These are phyloP conservation scores for Cnemophilus loriae DNA, from an alignment of 2,113 vertebrate species.

Conservation along the genomic window DNA sequence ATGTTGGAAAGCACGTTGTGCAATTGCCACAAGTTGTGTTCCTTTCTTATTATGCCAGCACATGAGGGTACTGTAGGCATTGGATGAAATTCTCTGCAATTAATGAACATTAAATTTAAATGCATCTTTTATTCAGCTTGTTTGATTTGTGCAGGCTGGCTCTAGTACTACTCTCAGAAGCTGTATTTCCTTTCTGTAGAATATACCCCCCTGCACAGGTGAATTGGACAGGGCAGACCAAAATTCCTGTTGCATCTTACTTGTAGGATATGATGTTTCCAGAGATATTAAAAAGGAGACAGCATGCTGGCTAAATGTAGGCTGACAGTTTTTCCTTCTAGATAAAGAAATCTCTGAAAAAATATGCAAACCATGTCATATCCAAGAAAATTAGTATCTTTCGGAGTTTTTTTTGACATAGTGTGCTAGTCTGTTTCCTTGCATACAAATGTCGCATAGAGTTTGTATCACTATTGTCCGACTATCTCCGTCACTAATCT, in stretches of 20 bases:
- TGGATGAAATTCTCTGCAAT: background rate
- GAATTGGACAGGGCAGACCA: background rate
- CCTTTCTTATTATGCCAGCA: background rate
- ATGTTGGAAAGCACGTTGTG: background rate
- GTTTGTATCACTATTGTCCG: background rate
- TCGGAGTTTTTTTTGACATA: background rate
- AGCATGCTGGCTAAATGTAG: background rate
- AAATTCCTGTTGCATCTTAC: background rate
- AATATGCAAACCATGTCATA: background rate
- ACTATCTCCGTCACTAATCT: background rate
- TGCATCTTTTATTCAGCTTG: background rate
- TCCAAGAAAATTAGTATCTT: background rate
- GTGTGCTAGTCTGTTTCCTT: background rate
- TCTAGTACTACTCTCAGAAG: background rate
- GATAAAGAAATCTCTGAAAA: background rate
- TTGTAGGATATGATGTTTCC: background rate
- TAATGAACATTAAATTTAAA: background rate
- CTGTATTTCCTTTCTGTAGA: background rate
- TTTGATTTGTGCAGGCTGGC: background rate
- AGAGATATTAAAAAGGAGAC: background rate
- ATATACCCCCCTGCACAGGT: background rate
- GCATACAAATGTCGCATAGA: background rate
- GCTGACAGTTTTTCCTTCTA: background rate
- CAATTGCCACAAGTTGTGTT: background rate
- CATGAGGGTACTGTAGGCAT: background rate